phyloP scores from a whole-genome alignment of 2,113 vertebrate species.

The Lanius ludovicianus region DNA sequence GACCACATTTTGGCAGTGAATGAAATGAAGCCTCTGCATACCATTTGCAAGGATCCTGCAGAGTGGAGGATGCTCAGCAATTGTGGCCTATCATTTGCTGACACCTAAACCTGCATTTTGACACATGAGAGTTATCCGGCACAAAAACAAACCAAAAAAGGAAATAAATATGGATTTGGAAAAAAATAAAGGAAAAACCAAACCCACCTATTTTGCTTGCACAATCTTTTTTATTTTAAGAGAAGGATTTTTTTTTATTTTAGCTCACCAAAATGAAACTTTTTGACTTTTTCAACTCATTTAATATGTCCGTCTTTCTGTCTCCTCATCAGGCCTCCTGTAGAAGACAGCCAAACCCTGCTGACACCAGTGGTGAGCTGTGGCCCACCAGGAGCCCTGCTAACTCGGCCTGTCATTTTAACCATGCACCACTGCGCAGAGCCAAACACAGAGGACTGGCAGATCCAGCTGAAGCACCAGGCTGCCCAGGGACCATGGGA shows the following conservation, averaged over 20 bases:
- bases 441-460: conserved; percentile 88
- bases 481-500: conserved; percentile 88
- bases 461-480: conserved; percentile 91
- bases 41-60: neutral
- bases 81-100: neutral
- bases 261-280: neutral
- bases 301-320: neutral
- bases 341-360: conserved; percentile 91
- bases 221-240: neutral
- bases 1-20: neutral
- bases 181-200: neutral
- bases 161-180: neutral
- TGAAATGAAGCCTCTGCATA: neutral
- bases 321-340: conserved; percentile 77
- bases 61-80: neutral
- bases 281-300: neutral
- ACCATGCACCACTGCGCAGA: conserved; percentile 92
- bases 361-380: conserved; percentile 94
- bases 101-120: neutral
- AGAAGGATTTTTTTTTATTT: neutral
- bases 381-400: conserved; percentile 87
- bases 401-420: conserved; percentile 89
- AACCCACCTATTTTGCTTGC: neutral
- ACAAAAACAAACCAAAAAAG: neutral
- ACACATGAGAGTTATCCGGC: neutral